Conservation (phyloP, 2,797 vertebrate species). For the Periparus ater region DNA sequence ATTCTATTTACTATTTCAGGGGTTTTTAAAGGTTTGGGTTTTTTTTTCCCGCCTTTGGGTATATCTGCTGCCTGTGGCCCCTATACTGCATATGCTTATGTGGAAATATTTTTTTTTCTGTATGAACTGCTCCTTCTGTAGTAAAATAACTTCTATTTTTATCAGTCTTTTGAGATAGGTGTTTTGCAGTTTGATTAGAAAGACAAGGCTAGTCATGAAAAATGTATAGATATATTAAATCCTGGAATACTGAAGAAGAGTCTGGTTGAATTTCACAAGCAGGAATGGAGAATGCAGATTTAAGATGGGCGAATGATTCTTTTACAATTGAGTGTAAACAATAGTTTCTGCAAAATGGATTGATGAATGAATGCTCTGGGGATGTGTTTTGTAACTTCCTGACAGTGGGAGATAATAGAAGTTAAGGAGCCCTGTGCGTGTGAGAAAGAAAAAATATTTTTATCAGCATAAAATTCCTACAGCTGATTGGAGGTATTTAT, state of each 20-base stretch:
- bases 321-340: neutral
- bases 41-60: neutral
- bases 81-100: neutral
- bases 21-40: accelerated
- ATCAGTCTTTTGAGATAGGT: neutral
- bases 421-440: neutral
- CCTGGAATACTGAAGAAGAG: neutral
- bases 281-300: neutral
- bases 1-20: neutral
- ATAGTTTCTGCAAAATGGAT: neutral
- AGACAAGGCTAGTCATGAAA: neutral
- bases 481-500: neutral
- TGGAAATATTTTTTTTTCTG: neutral
- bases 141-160: neutral
- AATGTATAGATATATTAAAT: neutral
- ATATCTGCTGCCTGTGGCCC: neutral
- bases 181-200: neutral
- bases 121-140: neutral
- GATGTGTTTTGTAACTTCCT: constrained; percentile 1
- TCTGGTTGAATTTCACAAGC: neutral
- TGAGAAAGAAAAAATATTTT: neutral
- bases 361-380: neutral
- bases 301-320: neutral
- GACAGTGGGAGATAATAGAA: neutral
- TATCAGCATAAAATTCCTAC: neutral